phyloP scores from a whole-genome alignment of 2,113 vertebrate genomes.

The Stegastes partitus region DNA sequence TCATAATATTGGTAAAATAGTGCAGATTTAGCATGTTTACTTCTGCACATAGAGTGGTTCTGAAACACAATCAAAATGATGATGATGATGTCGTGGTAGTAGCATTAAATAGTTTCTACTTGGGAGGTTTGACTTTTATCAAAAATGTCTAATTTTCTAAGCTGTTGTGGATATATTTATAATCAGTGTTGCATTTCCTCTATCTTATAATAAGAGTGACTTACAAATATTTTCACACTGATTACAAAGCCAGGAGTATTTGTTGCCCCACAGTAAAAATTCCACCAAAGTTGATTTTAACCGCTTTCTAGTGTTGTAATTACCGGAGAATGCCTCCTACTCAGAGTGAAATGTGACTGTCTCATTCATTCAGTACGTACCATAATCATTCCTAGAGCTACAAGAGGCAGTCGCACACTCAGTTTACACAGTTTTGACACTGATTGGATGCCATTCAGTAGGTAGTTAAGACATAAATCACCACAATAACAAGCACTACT shows the following conservation, averaged over 20 bases:
- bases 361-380: background rate
- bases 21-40: background rate
- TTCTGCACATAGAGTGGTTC: background rate
- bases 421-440: slow-evolving; percentile 1
- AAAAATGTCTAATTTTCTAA: background rate
- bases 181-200: background rate
- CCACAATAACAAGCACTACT: background rate
- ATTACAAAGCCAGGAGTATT: background rate
- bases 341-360: slow-evolving; percentile 4
- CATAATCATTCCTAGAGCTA: background rate
- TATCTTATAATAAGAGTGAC: background rate
- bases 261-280: background rate
- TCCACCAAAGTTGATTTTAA: background rate
- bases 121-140: background rate
- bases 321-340: background rate
- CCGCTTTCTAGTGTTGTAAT: slow-evolving; percentile 6
- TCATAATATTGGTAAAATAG: background rate
- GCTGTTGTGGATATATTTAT: background rate
- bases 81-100: background rate
- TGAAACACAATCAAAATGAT: background rate
- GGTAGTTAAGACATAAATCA: background rate
- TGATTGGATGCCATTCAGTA: background rate
- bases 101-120: background rate
- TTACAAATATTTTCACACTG: background rate
- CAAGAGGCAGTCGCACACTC: background rate